Percentiles rank a stretch among this genome's conserved stretches.
Evolutionary conservation across 2,113 vertebrate genomes (phyloP).

Genomic region (Vulpes ferrilata): DNA sequence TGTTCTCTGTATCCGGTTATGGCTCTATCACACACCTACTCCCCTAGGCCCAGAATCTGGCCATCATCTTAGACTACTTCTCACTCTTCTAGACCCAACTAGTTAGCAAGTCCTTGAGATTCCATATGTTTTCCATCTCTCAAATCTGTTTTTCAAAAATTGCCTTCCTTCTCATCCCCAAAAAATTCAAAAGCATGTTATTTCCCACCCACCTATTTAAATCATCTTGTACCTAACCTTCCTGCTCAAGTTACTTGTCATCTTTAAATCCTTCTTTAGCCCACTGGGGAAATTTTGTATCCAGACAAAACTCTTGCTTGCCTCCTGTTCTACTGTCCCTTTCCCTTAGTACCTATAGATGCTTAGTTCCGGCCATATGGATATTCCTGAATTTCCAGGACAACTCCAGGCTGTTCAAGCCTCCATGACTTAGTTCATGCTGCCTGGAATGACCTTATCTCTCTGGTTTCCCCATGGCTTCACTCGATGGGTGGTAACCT

Average conservation of each 20-base stretch:
- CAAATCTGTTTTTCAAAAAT: background rate
- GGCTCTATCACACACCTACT: rapidly evolving
- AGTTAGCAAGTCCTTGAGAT: background rate
- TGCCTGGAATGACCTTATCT: background rate
- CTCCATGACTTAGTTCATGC: background rate
- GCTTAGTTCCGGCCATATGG: background rate
- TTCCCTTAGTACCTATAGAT: too few species aligned
- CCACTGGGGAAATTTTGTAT: background rate
- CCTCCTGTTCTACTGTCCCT: background rate
- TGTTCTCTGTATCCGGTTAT: background rate
- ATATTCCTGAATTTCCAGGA: background rate
- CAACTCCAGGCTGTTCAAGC: background rate
- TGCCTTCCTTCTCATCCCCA: background rate
- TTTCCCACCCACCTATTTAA: background rate
- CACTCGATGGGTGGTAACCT: too few species aligned
- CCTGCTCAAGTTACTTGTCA: background rate
- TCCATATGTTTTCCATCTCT: background rate
- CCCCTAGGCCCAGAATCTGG: background rate
- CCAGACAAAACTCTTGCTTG: background rate
- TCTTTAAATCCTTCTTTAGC: background rate
- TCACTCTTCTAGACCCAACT: background rate
- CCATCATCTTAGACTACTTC: too few species aligned
- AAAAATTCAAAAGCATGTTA: background rate
- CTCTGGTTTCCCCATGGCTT: background rate
- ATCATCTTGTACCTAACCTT: background rate